Base-by-base conservation (phyloP, 2,113 vertebrate species). In the Heliornis fulica region DNA sequence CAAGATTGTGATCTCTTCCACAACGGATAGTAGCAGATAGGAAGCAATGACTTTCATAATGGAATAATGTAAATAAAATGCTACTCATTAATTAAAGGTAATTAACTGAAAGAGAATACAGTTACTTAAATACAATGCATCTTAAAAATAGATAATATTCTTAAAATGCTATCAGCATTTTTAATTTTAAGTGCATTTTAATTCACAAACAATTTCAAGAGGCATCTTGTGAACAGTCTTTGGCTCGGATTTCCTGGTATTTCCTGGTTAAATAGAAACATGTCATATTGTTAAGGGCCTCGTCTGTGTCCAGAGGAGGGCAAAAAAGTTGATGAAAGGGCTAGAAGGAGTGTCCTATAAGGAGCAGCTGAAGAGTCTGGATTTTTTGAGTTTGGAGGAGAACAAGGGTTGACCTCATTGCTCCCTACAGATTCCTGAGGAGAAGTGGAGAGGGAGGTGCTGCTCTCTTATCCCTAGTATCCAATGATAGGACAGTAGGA, bases 31-130 rank as follows among this genome's bases (percentile, higher is more conserved):
- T 13, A 74, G 18, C 26, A 92, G 64, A 92, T 89, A 81, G 64
- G 68, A 85, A 89, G 59, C 60, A 45, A 26, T 53, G 31, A 75
- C 43, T 94, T 92, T 94, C 91, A 85, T 94, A 94, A 89, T 79
- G 53, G 45, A 87, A 69, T 68, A 83, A 71, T 29, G 57, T 87
- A 87, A 96, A 91, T 78, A 89, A 94, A 93, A 94, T 71, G 9
- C 7, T 80, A 21, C 34, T 94, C 34, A 12, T 41, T 89, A 86
- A 86, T 86, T 92, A 60, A 75, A 82, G 11, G 7, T 51, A 57
- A 78, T 91, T 92, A 95, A 92, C 76, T 74, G 83, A 77, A 92
- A 65, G 41, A 74, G 46, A 89, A 77, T 89, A 95, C 85, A 88
- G 85, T 92, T 90, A 92, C 40, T 48, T 89, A 81, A 92, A 90